These are phyloP conservation scores for Pseudopodoces humilis DNA, from an alignment of 2,113 vertebrate species.

Conservation along the genomic window DNA sequence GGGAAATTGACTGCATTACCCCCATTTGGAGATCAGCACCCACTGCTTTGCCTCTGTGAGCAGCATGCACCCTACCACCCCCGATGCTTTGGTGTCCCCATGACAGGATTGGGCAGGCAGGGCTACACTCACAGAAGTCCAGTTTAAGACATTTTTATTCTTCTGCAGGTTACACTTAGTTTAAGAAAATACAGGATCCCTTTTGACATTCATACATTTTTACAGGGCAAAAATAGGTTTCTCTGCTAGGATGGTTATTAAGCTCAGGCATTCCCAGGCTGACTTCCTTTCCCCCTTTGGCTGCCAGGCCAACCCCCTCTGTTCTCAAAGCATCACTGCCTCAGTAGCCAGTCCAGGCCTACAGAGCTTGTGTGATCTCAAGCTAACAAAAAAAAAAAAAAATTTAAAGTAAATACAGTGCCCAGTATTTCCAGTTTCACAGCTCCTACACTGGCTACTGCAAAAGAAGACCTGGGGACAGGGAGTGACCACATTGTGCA, in stretches of 20 bases:
- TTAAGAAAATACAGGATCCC: constrained; percentile 78
- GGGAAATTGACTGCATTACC: neutral
- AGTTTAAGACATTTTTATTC: constrained; percentile 60
- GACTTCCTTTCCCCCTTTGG: neutral
- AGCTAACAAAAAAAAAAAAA: neutral
- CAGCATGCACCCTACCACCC: neutral
- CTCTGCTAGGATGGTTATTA: constrained; percentile 3
- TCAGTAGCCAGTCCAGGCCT: neutral
- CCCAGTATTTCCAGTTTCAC: constrained; percentile 37
- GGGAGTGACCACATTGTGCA: neutral
- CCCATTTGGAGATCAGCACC: neutral
- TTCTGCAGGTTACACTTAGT: constrained; percentile 57
- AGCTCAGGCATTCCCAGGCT: constrained; percentile 5
- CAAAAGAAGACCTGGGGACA: constrained; percentile 30
- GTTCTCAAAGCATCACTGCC: neutral
- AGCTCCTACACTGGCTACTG: constrained; percentile 9
- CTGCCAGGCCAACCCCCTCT: neutral
- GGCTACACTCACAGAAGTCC: neutral
- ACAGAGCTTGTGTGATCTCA: neutral
- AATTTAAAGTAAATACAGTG: neutral
- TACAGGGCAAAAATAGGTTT: constrained; percentile 70
- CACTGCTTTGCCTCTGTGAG: neutral
- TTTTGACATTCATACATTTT: constrained; percentile 72
- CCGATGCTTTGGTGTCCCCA: neutral
- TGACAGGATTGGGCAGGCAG: accelerated